Base-by-base conservation (phyloP, 2,113 vertebrate species). In the Oncorhynchus masou region DNA sequence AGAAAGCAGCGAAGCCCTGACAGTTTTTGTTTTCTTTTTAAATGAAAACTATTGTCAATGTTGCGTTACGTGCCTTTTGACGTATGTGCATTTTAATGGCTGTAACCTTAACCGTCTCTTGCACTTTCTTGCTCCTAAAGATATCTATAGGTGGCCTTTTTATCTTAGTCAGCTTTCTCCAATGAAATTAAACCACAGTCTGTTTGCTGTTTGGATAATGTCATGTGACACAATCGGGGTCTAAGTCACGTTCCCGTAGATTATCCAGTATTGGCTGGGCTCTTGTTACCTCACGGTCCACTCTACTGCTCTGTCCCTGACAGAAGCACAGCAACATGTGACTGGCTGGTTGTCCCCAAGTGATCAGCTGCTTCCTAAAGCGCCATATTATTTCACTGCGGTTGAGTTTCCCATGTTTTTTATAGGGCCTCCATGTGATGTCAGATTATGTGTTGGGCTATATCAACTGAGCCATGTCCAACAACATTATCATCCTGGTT, bases 301-400 rank as follows among this genome's bases (percentile, higher is more conserved):
- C 12, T 73, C 24, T 22, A 64, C 24, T 11, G 66, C 51, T 54
- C 51, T 54, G 16, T 3, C 16, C 51, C 1, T 4, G n/a, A 24
- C 51, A 5, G 1, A 73, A 49, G 19, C 70, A 25, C 9, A 51
- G 25, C 70, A 6, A 60, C 79, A 77, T 79, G 79, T 75, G 77
- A 76, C 79, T 66, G 9, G 27, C 4, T 34, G 25, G 25, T 34
- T 39, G 19, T 13, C 3, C 13, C 13, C 29, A 16, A 73, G 74
- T 74, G 77, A 69, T 79, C 15, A 71, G 68, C 68, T 74, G 77
- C 49, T 51, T 51, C 49, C 15, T 16, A 51, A 51, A 51, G 16
- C 3, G 1, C 49, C 12, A 1, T 51, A 5, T 51, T 51, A 16
- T 51, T 51, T 51, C 15, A 15, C 8, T 16, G 49, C 15, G 49